Evolutionary conservation across 2,888 invertebrate genomes (phyloP).

Genomic region (Melitaea athalia): DNA sequence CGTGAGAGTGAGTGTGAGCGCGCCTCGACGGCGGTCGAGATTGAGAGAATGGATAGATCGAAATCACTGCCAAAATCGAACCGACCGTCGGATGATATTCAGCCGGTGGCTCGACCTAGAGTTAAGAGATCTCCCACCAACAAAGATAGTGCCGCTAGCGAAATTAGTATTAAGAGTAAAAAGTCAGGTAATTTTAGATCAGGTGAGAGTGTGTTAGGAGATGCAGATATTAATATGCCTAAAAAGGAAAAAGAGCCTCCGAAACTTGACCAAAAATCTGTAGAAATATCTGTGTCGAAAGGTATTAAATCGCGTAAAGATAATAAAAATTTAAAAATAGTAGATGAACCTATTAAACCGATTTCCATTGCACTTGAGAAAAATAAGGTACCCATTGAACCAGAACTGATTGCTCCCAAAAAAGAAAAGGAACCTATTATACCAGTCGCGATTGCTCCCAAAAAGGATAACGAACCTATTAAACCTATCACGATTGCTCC

Average conservation of each 20-base stretch:
- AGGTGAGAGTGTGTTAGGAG: slow-evolving; percentile 12
- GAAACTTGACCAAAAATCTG: slow-evolving; percentile 26
- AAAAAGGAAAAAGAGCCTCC: slow-evolving; percentile 27
- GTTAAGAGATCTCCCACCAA: slow-evolving; percentile 70
- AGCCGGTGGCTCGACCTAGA: slow-evolving; percentile 59
- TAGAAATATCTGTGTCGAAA: slow-evolving; percentile 22
- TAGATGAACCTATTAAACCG: slow-evolving; percentile 21
- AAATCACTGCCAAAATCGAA: slow-evolving; percentile 65
- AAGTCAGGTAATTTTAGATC: slow-evolving; percentile 15
- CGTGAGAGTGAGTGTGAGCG: slow-evolving; percentile 48
- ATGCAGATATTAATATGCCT: slow-evolving; percentile 24
- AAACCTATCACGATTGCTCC: too few relatives aligned
- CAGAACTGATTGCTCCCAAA: too few relatives aligned
- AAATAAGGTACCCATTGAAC: background rate
- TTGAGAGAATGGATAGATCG: slow-evolving; percentile 47
- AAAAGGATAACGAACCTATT: too few relatives aligned
- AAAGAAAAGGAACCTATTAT: too few relatives aligned
- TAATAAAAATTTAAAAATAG: slow-evolving; percentile 11
- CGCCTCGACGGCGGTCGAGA: slow-evolving; percentile 51
- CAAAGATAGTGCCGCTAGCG: slow-evolving; percentile 55
- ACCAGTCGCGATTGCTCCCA: too few relatives aligned
- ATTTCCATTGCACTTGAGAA: slow-evolving; percentile 14
- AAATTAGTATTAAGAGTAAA: slow-evolving; percentile 57
- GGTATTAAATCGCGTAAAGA: slow-evolving; percentile 22
- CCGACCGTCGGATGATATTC: slow-evolving; percentile 63